These are phyloP conservation scores for Oscheius sp. DNA, from an alignment of 2,888 invertebrate species.

Conservation along the genomic window DNA sequence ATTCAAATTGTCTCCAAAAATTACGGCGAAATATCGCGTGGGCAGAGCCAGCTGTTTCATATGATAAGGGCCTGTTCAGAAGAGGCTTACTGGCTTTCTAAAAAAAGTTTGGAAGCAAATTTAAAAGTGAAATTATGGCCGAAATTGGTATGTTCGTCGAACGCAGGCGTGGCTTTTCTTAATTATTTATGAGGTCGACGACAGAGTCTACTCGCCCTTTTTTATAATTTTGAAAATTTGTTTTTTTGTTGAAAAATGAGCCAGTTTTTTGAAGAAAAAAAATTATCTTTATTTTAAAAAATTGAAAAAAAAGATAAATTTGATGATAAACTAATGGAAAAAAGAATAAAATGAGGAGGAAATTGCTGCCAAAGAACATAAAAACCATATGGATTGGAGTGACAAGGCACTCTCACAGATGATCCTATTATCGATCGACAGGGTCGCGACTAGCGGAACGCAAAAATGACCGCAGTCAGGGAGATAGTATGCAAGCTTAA, in stretches of 20 bases:
- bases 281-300: neutral
- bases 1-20: too few relatives aligned
- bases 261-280: neutral
- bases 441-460: constrained; percentile 16
- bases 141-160: too few relatives aligned
- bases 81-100: too few relatives aligned
- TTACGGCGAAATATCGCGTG: too few relatives aligned
- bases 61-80: too few relatives aligned
- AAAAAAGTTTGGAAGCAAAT: too few relatives aligned
- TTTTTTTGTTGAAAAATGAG: neutral
- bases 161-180: too few relatives aligned
- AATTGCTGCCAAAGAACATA: neutral
- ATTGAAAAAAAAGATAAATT: neutral
- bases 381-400: neutral
- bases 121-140: too few relatives aligned
- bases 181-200: too few relatives aligned
- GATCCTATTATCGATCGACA: constrained; percentile 27
- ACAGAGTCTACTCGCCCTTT: too few relatives aligned
- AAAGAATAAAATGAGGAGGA: neutral
- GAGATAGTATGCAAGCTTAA: neutral
- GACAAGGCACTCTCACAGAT: constrained; percentile 15
- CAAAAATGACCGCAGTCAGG: neutral
- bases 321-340: neutral
- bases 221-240: neutral
- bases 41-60: too few relatives aligned